Conservation (phyloP, 2,797 vertebrate genomes). For the Coendou prehensilis region DNA sequence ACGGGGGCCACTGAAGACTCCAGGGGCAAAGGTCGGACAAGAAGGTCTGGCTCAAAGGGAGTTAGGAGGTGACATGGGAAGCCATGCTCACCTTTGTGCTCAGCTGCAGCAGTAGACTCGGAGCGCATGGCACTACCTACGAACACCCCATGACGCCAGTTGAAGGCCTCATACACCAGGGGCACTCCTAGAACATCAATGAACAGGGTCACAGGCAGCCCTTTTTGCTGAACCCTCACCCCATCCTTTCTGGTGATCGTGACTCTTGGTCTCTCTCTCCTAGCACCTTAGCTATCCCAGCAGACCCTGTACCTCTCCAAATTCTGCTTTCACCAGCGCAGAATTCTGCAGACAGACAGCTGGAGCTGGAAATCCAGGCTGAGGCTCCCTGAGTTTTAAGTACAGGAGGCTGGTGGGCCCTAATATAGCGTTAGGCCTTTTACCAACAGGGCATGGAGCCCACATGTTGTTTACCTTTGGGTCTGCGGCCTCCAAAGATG, state of each 20-base stretch:
- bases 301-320: not conserved
- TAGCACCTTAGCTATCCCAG: not conserved
- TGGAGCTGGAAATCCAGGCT: not conserved
- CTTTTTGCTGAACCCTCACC: not conserved
- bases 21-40: not conserved
- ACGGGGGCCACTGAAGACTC: not conserved
- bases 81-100: slow-evolving; percentile 92
- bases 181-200: slow-evolving; percentile 92
- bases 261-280: not conserved
- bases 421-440: not conserved
- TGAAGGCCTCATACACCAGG: slow-evolving; percentile 95
- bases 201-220: not conserved
- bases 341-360: not conserved
- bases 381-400: not conserved
- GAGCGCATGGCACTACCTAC: slow-evolving; percentile 96
- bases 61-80: not conserved
- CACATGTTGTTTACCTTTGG: slow-evolving; percentile 90
- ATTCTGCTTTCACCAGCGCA: slow-evolving; percentile 30
- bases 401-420: not conserved
- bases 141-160: slow-evolving; percentile 96
- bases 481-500: slow-evolving; percentile 95
- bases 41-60: not conserved
- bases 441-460: not conserved
- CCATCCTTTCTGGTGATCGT: not conserved
- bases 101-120: slow-evolving; percentile 96